phyloP scores from a whole-genome alignment of 1,140 invertebrate genomes.

The Ganaspis sp. region DNA sequence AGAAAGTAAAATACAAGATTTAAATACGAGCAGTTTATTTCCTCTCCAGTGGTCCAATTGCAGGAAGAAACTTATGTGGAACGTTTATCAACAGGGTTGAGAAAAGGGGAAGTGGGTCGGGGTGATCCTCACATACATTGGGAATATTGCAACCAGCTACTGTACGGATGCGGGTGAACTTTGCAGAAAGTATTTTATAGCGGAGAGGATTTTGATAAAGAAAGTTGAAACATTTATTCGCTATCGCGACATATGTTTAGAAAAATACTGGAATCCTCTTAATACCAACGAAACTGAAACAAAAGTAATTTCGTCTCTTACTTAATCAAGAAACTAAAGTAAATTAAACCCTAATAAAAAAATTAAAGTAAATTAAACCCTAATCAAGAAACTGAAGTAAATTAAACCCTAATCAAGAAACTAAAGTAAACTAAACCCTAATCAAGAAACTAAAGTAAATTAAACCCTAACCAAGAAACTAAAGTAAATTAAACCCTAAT shows the following conservation, averaged over 20 bases:
- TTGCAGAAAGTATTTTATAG: slow-evolving; percentile 13
- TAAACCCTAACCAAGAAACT: too few relatives aligned
- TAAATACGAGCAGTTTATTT: slow-evolving; percentile 29
- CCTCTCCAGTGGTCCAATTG: slow-evolving; percentile 24
- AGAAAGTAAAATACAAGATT: slow-evolving; percentile 8
- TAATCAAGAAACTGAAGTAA: too few relatives aligned
- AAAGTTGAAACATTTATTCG: background rate
- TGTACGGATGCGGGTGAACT: background rate
- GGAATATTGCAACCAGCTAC: slow-evolving; percentile 1
- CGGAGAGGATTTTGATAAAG: background rate
- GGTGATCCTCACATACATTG: slow-evolving; percentile 22
- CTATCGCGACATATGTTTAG: background rate
- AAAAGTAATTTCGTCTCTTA: too few relatives aligned
- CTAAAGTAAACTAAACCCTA: too few relatives aligned
- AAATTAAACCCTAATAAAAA: too few relatives aligned
- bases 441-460: too few relatives aligned
- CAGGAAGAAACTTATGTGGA: slow-evolving; percentile 27
- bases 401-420: too few relatives aligned
- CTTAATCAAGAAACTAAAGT: too few relatives aligned
- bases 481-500: too few relatives aligned
- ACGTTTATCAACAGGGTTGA: slow-evolving; percentile 6
- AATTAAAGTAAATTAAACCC: too few relatives aligned
- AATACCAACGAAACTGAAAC: too few relatives aligned
- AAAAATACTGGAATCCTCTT: too few relatives aligned
- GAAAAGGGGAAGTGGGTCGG: slow-evolving; percentile 29